Evolutionary conservation across 2,888 invertebrate species (phyloP).

Genomic region (Campaea margaritaria): DNA sequence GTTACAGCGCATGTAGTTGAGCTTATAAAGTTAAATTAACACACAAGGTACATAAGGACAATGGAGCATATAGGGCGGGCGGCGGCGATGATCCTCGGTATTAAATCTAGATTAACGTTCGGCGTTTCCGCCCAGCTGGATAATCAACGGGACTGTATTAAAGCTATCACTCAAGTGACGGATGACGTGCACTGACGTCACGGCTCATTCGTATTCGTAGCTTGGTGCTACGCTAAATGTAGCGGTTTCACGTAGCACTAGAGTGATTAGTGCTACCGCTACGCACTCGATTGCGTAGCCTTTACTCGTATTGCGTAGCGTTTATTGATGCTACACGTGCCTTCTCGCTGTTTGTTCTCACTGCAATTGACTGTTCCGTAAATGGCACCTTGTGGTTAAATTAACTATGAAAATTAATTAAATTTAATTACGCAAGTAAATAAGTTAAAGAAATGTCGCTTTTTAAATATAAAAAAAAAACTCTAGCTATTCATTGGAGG

Average conservation of each 20-base stretch:
- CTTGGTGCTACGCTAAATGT: background rate
- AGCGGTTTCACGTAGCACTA: background rate
- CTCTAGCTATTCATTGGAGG: conserved; percentile 52
- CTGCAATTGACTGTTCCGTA: no score
- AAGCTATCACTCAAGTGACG: conserved; percentile 81
- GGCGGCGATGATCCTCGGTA: conserved; percentile 73
- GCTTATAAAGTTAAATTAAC: conserved; percentile 44
- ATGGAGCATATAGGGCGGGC: conserved; percentile 47
- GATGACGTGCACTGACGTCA: conserved; percentile 73
- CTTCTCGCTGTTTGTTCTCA: no score
- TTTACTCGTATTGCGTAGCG: no score
- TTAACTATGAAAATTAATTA: no score
- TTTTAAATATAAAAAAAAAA: background rate
- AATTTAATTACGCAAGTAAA: no score
- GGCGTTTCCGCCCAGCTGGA: conserved; percentile 76
- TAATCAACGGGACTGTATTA: conserved; percentile 83
- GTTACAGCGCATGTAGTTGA: conserved; percentile 18
- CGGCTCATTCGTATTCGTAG: conserved; percentile 42
- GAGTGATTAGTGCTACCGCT: no score
- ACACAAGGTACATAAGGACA: conserved; percentile 51
- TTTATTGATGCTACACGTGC: no score
- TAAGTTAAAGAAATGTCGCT: no score
- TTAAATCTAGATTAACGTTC: conserved; percentile 83
- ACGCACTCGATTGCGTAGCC: no score
- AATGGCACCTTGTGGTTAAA: no score